Evolutionary conservation across 2,113 vertebrate species (phyloP).

Genomic region (Rhynchomys soricoides): DNA sequence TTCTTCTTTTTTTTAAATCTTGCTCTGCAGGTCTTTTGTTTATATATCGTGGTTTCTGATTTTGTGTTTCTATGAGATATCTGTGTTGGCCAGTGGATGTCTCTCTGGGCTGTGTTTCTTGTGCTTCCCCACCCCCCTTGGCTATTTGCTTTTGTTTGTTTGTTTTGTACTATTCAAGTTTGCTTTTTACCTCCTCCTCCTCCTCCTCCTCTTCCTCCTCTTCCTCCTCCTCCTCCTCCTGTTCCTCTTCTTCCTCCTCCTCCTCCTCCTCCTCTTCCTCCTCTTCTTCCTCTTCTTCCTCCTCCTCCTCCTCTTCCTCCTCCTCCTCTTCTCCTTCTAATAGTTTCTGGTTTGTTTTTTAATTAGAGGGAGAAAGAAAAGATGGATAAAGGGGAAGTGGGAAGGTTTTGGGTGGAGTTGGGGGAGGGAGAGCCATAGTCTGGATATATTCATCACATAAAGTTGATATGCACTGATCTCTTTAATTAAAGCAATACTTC

Average conservation of each 20-base stretch:
- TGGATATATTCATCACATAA: neutral
- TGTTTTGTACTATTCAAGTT: neutral
- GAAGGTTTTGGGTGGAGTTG: neutral
- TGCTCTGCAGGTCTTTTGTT: neutral
- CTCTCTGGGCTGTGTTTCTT: neutral
- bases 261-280: too few species aligned
- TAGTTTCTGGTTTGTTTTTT: neutral
- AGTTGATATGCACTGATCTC: rapidly evolving
- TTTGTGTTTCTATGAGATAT: neutral
- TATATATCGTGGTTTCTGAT: neutral
- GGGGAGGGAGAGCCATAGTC: neutral
- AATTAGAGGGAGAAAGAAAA: neutral
- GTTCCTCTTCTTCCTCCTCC: rapidly evolving
- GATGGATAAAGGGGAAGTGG: neutral
- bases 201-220: too few species aligned
- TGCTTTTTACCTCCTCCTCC: neutral
- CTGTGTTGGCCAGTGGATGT: neutral
- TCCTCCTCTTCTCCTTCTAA: neutral
- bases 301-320: too few species aligned
- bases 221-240: too few species aligned
- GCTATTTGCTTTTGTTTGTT: neutral
- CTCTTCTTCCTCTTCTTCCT: too few species aligned
- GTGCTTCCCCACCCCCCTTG: too few species aligned
- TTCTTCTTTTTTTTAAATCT: neutral
- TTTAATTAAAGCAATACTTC: neutral